Evolutionary conservation across 2,797 vertebrate genomes (phyloP).

Genomic region (Chrosomus eos): DNA sequence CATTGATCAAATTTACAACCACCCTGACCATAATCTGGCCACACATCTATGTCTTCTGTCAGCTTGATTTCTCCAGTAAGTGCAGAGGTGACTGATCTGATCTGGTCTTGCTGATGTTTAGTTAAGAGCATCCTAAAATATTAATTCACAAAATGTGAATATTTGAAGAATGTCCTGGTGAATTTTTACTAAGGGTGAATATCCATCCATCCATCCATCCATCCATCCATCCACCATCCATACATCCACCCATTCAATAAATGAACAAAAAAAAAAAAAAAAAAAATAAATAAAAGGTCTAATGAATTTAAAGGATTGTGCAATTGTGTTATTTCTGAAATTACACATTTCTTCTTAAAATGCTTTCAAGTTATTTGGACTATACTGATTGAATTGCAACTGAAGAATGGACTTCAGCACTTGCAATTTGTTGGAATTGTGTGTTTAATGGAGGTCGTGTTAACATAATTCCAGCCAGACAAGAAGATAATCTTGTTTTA

Average conservation of each 20-base stretch:
- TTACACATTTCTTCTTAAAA: neutral
- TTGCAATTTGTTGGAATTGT: neutral
- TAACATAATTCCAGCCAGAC: neutral
- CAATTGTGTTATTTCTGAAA: neutral
- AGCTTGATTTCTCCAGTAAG: constrained; percentile 23
- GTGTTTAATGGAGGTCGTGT: constrained; percentile 9
- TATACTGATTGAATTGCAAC: neutral
- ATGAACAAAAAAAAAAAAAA: too few relatives aligned
- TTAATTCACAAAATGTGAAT: neutral
- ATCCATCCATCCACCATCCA: neutral
- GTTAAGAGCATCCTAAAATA: neutral
- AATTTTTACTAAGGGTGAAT: neutral
- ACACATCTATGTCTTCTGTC: neutral
- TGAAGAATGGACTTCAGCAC: neutral
- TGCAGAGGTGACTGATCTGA: constrained; percentile 27
- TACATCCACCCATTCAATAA: too few relatives aligned
- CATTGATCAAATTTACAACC: neutral
- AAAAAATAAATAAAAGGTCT: too few relatives aligned
- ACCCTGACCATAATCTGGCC: constrained; percentile 11
- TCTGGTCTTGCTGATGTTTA: constrained; percentile 21
- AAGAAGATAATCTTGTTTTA: neutral
- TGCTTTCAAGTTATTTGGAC: constrained; percentile 8
- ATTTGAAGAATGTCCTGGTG: neutral
- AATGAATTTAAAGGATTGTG: too few relatives aligned
- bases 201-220: too few relatives aligned